Base-by-base conservation (phyloP, 2,113 vertebrate species). In the Grus americana region DNA sequence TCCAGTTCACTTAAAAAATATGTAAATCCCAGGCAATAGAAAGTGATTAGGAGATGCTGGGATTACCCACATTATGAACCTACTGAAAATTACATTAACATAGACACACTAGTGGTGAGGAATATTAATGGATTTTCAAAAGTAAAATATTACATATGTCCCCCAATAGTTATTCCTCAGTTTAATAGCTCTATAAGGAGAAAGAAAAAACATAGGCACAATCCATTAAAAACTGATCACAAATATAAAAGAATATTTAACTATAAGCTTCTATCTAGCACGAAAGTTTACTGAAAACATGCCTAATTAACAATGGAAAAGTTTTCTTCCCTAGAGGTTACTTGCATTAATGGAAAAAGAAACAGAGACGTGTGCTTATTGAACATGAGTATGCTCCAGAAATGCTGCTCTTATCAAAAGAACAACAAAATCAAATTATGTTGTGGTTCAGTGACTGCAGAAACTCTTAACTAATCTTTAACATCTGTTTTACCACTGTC, bases 261-360 rank as follows among this genome's bases (percentile, higher is more conserved):
- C 14, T 78, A 21, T 65, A 89, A 63, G 6, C 27, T 36, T 92
- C 47, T 66, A 55, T 42, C 44, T 40, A 44, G 6, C 30, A 94
- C 10, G 38, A 59, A 83, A 92, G 36, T 89, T 85, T 55, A 27
- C 30, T 62, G 70, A 92, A 94, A 95, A 62, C 18, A 93, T 52
- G 34, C 15, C 26, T 82, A 80, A 96, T 80, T 90, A 81, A 47
- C 6, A 68, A 6, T 15, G 50, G 38, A 92, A 94, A 79, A 95
- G 29, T 93, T 87, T 95, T 42, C 26, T 30, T 88, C 40, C 73
- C 27, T 63, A 52, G 15, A 83, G 50, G 6, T 86, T 79, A 52
- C 22, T 94, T 91, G 32, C 29, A 74, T 66, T 93, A 93, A 42
- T 78, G 20, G 29, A 70, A 92, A 93, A 96, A 88, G n/a, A 91